Evolutionary conservation across 53 echinoderm and acorn worm genomes (phyloP), one percentile per base, ranked within the genome.

Genomic region (Holothuria scabra): DNA sequence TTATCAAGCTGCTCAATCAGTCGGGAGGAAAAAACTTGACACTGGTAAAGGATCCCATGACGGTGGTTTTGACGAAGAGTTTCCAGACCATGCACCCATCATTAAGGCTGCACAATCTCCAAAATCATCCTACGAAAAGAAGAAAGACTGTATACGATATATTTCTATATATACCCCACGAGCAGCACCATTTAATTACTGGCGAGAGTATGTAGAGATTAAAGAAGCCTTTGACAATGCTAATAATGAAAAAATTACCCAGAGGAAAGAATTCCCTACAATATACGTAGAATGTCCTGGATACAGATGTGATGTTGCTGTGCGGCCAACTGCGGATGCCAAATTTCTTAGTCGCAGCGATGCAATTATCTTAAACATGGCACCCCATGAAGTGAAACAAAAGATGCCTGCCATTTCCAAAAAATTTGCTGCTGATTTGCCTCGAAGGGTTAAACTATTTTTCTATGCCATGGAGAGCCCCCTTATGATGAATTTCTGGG

Each of bases 391-490:
- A 49, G 62, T 91, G 2, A 91, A 92, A 19, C 59, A 87, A 37
- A 87, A 80, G 23, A 87, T 91, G 78, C 82, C 87, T 1, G 55
- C 55, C 11, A 84, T 87, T 2, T 84, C 86, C 0, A 35, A 75
- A 33, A 60, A 84, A 22, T 84, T 84, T 55, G 87, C 84, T 12
- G 60, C 86, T 37, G 72, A 67, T 23, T 85, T 94, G 22, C 87
- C 85, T 11, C 67, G 85, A 7, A 24, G 88, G 5, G 76, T 89
- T 19, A 91, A 91, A 62, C 85, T 90, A 60, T 87, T 94, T 49
- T 94, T 94, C 67, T 89, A 89, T 48, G 94, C 87, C 31, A 76
- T 94, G 87, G 91, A 94, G 83, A 89, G 94, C 48, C 94, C 94
- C 4, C 67, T 87, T 55, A 94, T 94, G 94, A 91, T 94, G 89